A percentile compares a stretch with the other conserved stretches of the same genome.
Conservation (phyloP, 2,113 vertebrate genomes). For the Mirza zaza region DNA sequence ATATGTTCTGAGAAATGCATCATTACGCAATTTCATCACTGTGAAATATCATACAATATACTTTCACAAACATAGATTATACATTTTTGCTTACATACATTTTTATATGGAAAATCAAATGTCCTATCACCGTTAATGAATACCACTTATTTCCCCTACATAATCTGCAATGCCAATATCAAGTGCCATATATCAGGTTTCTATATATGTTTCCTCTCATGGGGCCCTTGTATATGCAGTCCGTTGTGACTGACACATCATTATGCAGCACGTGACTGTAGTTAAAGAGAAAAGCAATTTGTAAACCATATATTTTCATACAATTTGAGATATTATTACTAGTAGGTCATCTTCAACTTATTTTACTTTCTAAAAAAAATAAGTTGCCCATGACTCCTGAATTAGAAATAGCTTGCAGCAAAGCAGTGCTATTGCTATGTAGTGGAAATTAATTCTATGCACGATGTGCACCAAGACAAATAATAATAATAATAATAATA, state of each 20-base stretch:
- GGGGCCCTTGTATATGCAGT: neutral
- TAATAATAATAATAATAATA: no score
- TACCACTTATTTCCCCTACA: neutral
- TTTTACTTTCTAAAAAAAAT: conserved; percentile 1
- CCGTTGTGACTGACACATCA: neutral
- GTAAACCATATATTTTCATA: neutral
- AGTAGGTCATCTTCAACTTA: neutral
- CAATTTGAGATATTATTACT: neutral
- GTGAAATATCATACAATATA: neutral
- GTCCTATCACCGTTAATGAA: neutral
- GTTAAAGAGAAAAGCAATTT: neutral
- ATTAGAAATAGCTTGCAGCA: conserved; percentile 13
- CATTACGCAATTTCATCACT: neutral
- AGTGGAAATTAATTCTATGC: neutral
- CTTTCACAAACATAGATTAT: neutral
- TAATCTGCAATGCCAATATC: neutral
- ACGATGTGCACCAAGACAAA: neutral
- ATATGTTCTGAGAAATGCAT: neutral
- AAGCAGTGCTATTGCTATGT: neutral
- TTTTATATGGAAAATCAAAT: neutral
- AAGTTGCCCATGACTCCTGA: neutral
- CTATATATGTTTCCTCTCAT: neutral
- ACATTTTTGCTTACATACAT: neutral
- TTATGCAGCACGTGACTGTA: neutral
- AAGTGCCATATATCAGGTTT: neutral